Evolutionary conservation across 2,888 invertebrate genomes (phyloP).

Genomic region (Podabrus alpinus): DNA sequence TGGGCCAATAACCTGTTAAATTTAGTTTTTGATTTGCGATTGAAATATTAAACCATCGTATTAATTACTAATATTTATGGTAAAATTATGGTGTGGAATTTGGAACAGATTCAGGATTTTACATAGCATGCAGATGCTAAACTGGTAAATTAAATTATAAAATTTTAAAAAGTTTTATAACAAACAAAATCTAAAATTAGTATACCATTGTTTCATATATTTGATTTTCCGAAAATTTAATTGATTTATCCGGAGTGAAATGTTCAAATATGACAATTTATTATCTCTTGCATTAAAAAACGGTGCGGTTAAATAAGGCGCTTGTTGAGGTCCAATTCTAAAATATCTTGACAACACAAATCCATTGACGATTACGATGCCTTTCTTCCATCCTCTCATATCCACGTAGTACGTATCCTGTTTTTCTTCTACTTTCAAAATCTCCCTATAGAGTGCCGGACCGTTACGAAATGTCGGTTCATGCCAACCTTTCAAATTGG

Average conservation of each 20-base stretch:
- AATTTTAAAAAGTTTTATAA: no score
- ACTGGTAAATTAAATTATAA: no score
- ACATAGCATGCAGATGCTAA: no score
- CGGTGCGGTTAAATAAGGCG: conserved; percentile 79
- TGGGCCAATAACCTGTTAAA: no score
- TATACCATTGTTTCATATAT: not conserved
- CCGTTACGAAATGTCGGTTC: conserved; percentile 50
- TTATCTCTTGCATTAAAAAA: conserved; percentile 61
- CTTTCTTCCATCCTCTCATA: conserved; percentile 82
- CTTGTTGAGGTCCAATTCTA: conserved; percentile 79
- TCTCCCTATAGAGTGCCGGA: conserved; percentile 63
- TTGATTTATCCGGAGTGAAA: conserved; percentile 31
- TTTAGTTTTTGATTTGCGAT: no score
- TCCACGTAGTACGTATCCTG: conserved; percentile 80
- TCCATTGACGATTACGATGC: conserved; percentile 82
- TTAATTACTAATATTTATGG: no score
- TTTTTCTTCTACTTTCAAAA: conserved; percentile 57
- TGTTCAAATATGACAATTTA: conserved; percentile 46
- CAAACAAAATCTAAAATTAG: no score
- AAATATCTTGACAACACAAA: conserved; percentile 87
- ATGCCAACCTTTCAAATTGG: conserved; percentile 47
- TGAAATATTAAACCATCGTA: no score
- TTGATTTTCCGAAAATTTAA: conserved; percentile 39
- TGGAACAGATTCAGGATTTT: no score
- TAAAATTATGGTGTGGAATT: no score